These are phyloP conservation scores for Orthosia incerta DNA, from an alignment of 2,888 invertebrate species.

Conservation along the genomic window DNA sequence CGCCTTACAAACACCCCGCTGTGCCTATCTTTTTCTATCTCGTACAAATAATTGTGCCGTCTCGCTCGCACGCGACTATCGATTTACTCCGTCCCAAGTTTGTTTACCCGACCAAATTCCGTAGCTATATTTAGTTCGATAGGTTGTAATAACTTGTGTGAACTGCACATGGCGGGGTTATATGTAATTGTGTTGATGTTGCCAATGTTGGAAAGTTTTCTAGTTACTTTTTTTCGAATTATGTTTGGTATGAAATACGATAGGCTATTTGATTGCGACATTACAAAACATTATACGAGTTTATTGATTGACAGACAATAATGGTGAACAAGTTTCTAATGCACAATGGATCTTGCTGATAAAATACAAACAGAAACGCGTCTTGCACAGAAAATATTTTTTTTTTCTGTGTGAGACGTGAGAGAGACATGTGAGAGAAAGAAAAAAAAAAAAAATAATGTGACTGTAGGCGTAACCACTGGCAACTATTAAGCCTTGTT, in stretches of 20 bases:
- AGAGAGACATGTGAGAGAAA: no score
- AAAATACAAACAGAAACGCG: neutral
- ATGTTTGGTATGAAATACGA: conserved; percentile 53
- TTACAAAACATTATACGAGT: conserved; percentile 25
- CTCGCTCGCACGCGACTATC: conserved; percentile 79
- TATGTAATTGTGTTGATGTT: conserved; percentile 69
- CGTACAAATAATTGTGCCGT: conserved; percentile 67
- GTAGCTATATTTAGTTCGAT: conserved; percentile 76
- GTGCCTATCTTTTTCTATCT: conserved; percentile 76
- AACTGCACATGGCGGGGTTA: conserved; percentile 77
- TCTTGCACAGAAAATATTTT: neutral
- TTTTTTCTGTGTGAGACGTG: no score
- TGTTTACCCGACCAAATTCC: conserved; percentile 86
- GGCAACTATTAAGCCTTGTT: no score
- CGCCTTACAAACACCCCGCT: conserved; percentile 81
- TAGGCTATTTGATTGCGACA: conserved; percentile 53
- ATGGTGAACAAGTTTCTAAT: neutral
- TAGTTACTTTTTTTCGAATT: conserved; percentile 20
- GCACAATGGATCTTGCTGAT: neutral
- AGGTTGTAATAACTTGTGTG: conserved; percentile 78
- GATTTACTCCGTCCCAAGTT: conserved; percentile 78
- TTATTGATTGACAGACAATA: conserved; percentile 28
- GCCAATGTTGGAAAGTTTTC: conserved; percentile 47
- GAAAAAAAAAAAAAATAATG: neutral
- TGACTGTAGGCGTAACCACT: neutral